Evolutionary conservation across 2,888 invertebrate species (phyloP).

Genomic region (Hydrotaea cyrtoneurina): DNA sequence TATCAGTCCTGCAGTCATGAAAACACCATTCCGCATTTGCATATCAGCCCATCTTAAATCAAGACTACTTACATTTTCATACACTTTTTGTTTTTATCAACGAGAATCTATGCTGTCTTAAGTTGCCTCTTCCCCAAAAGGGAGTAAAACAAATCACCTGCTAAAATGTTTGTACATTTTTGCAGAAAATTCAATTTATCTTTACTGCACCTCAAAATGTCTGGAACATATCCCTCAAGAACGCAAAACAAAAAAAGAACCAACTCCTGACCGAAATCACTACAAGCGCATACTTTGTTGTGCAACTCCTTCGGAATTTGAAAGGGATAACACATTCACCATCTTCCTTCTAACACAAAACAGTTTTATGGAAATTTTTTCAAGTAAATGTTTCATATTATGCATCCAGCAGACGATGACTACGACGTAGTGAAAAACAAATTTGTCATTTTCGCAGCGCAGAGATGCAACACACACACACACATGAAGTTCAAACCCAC

Average conservation of each 20-base stretch:
- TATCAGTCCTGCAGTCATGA: too few species aligned
- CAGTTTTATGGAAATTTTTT: not conserved
- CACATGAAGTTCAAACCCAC: constrained; percentile 3
- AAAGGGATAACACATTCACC: not conserved
- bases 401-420: not conserved
- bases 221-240: not conserved
- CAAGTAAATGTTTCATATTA: not conserved
- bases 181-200: constrained; percentile 45
- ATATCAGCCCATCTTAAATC: too few species aligned
- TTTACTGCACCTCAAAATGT: constrained; percentile 29
- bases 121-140: not conserved
- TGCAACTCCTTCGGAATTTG: constrained; percentile 9
- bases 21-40: too few species aligned
- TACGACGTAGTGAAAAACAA: not conserved
- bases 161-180: constrained; percentile 36
- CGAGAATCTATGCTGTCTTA: too few species aligned
- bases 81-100: too few species aligned
- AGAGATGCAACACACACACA: not conserved
- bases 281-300: constrained; percentile 23
- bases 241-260: not conserved
- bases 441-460: not conserved
- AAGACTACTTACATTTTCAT: too few species aligned
- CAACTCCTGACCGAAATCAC: constrained; percentile 19
- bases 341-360: not conserved
- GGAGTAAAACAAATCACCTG: constrained; percentile 6